Conservation (phyloP, 2,797 vertebrate species). For the Neosalanx taihuensis region DNA sequence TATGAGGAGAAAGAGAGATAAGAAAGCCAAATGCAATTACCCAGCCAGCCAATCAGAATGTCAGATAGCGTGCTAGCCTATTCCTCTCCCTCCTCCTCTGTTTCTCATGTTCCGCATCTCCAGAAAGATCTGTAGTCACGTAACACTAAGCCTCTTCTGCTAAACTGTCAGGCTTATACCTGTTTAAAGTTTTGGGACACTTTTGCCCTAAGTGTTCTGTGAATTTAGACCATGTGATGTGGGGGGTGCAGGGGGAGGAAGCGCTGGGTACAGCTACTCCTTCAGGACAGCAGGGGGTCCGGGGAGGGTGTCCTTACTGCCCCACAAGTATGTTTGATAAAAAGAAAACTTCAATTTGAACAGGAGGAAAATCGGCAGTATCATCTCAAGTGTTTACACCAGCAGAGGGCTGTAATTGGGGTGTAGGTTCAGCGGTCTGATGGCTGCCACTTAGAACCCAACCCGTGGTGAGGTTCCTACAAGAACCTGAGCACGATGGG, state of each 20-base stretch:
- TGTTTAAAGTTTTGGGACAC: neutral
- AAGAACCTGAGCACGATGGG: slow-evolving; percentile 53
- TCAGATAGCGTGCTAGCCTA: slow-evolving; percentile 69
- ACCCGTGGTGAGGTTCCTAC: slow-evolving; percentile 34
- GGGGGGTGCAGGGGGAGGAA: slow-evolving; percentile 21
- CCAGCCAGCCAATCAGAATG: slow-evolving; percentile 68
- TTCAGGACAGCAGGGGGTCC: slow-evolving; percentile 40
- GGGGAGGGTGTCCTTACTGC: neutral
- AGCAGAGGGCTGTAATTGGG: slow-evolving; percentile 41
- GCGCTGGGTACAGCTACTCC: slow-evolving; percentile 26
- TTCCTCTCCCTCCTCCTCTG: slow-evolving; percentile 66
- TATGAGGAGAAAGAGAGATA: slow-evolving; percentile 72
- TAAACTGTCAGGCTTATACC: slow-evolving; percentile 38
- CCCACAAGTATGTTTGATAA: neutral
- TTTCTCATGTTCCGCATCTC: slow-evolving; percentile 70
- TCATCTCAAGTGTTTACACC: slow-evolving; percentile 29
- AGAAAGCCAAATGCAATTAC: slow-evolving; percentile 76
- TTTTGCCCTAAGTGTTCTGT: neutral
- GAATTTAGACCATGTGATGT: slow-evolving; percentile 15
- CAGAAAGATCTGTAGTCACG: slow-evolving; percentile 57
- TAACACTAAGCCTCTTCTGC: slow-evolving; percentile 37
- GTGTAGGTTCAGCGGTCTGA: slow-evolving; percentile 54
- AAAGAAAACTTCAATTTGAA: neutral
- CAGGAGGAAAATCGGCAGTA: neutral
- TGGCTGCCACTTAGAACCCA: slow-evolving; percentile 53